Evolutionary conservation across 2,888 invertebrate genomes (phyloP), one percentile per base, ranked within the genome.

Genomic region (Dryadula phaetusa): DNA sequence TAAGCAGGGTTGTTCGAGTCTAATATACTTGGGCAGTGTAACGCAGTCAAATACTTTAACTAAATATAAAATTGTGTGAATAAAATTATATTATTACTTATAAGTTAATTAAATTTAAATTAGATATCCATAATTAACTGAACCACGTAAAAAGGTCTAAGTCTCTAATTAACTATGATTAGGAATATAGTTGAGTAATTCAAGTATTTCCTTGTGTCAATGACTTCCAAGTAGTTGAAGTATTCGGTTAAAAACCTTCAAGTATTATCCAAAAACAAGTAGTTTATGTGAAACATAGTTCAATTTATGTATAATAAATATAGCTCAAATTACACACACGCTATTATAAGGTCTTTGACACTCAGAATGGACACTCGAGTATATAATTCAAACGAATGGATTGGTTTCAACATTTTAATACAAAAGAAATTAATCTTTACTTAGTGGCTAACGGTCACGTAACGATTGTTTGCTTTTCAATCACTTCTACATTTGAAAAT

Each of bases 401-500:
- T 40, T 56, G 2, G 37, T 56, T 22, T 16, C n/a, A 56, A 56
- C 40, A 56, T 56, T 56, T 40, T 56, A 56, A 56, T 40, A 56
- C 56, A 56, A 56, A 56, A 40, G 56, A 56, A 25, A 40, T 56
- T 40, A 16, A 40, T 56, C 40, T 56, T 56, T 56, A 56, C 56
- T 40, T 40, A 37, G 20, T 37, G 22, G 37, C 40, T 22, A 56
- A 37, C 40, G 40, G 25, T 16, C 56, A 22, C 10, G 25, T 56
- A 22, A 56, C 56, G 8, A 56, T 56, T 40, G 7, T 40, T 40
- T 22, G 22, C 0, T 56, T 10, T 8, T 40, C 14, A 54, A 37
- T 7, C n/a, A n/a, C n/a, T n/a, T n/a, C n/a, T 18, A 7, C 44
- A 46, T 20, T 12, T 46, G 14, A 20, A 22, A 8, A 7, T 4